Percentiles rank a stretch among this genome's conserved stretches.
These are phyloP conservation scores for Vanessa atalanta DNA, from an alignment of 1,140 invertebrate genomes.

Conservation along the genomic window DNA sequence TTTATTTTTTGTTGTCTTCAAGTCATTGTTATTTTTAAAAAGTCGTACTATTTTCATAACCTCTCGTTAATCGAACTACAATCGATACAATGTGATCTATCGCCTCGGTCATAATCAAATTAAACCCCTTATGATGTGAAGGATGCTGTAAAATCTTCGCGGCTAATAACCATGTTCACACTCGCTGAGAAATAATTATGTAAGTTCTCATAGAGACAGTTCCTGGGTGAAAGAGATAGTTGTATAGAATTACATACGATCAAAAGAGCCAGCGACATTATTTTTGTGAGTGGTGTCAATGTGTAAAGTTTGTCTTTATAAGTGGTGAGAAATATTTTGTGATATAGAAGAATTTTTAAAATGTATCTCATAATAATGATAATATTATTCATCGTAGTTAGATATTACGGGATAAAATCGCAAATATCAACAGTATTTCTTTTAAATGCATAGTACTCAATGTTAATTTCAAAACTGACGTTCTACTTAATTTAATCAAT, in stretches of 20 bases:
- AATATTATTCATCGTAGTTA: too few species aligned
- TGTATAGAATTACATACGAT: not conserved
- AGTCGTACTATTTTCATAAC: conserved; percentile 7
- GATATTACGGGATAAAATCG: too few species aligned
- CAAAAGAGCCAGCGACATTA: not conserved
- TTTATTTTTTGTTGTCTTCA: not conserved
- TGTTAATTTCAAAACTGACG: too few species aligned
- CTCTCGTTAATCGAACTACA: conserved; percentile 35
- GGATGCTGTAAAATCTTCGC: conserved; percentile 49
- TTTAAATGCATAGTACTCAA: too few species aligned
- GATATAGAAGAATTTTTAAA: not conserved
- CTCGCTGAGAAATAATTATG: conserved; percentile 61
- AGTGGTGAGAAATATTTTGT: not conserved
- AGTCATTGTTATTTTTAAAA: too few species aligned
- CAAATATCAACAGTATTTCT: too few species aligned
- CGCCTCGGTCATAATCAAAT: conserved; percentile 52
- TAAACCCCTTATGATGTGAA: conserved; percentile 45
- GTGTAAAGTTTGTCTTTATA: not conserved
- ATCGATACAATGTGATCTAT: conserved; percentile 34
- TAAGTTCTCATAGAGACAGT: conserved; percentile 54
- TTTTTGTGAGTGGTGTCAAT: not conserved
- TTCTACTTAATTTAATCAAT: too few species aligned
- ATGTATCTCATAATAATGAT: not conserved
- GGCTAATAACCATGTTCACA: conserved; percentile 67
- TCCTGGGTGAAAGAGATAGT: not conserved